These are phyloP conservation scores for Carpatolechia fugitivella DNA, from an alignment of 2,888 invertebrate genomes.

Conservation along the genomic window DNA sequence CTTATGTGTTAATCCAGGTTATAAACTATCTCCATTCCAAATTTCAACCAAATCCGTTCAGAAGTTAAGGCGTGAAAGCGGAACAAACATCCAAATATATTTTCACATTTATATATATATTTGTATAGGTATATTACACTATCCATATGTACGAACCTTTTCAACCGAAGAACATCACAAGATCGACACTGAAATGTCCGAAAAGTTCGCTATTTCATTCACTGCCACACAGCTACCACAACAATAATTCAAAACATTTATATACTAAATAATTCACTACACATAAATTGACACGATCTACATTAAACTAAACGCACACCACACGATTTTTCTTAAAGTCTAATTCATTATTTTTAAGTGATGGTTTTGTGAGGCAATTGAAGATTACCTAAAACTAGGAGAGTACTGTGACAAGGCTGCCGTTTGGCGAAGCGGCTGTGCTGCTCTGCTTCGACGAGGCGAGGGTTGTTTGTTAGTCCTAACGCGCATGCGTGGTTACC, in stretches of 20 bases:
- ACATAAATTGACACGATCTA: conserved; percentile 12
- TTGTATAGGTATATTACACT: no score
- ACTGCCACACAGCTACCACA: conserved; percentile 9
- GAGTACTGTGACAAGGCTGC: conserved; percentile 7
- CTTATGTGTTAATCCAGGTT: no score
- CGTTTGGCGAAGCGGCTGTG: conserved; percentile 20
- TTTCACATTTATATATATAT: no score
- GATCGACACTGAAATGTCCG: neutral
- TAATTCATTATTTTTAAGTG: neutral
- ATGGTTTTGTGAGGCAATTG: neutral
- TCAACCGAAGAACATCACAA: neutral
- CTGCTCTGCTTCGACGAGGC: conserved; percentile 24
- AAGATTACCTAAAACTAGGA: neutral
- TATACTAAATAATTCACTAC: conserved; percentile 19
- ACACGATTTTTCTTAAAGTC: conserved; percentile 8
- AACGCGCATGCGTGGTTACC: conserved; percentile 15
- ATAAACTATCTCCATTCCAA: no score
- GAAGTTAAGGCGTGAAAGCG: no score
- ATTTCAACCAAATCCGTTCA: no score
- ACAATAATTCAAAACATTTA: conserved; percentile 9
- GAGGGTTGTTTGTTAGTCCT: conserved; percentile 12
- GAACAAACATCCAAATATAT: no score
- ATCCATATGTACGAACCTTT: neutral
- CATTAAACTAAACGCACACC: conserved; percentile 5
- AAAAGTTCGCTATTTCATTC: conserved; percentile 11